Conservation (phyloP, 2,113 vertebrate genomes). For the Sebastes schlegelii region DNA sequence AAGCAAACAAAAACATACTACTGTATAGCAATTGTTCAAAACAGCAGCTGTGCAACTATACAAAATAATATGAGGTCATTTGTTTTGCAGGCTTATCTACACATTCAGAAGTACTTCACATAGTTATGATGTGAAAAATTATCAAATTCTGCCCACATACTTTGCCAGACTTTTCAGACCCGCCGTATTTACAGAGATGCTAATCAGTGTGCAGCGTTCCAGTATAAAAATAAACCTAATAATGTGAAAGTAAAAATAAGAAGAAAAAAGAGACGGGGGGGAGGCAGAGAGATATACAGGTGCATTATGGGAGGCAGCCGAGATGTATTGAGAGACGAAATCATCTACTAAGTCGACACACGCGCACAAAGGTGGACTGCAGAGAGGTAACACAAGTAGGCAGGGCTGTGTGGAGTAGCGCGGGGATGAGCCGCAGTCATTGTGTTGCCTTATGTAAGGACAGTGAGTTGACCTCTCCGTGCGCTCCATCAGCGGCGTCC, state of each 20-base stretch:
- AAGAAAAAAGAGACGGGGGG: background rate
- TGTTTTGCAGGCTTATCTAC: background rate
- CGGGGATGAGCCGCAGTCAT: constrained; percentile 37
- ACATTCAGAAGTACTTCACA: background rate
- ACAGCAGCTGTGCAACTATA: background rate
- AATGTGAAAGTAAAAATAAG: constrained; percentile 32
- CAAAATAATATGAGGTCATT: background rate
- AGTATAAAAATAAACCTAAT: constrained; percentile 44
- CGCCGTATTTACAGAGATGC: constrained; percentile 36
- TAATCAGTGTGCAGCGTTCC: constrained; percentile 32
- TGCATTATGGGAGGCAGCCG: constrained; percentile 21
- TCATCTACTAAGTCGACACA: constrained; percentile 21
- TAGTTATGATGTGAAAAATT: constrained; percentile 2
- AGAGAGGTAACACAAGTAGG: constrained; percentile 36
- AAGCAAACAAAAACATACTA: background rate
- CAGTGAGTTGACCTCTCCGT: constrained; percentile 47
- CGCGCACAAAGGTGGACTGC: constrained; percentile 17
- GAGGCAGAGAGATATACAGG: background rate
- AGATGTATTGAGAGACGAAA: constrained; percentile 33
- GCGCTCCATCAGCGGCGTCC: constrained; percentile 40
- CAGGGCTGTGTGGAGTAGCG: constrained; percentile 30
- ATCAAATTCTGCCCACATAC: constrained; percentile 16
- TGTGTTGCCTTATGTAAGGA: constrained; percentile 59
- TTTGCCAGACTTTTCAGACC: constrained; percentile 35
- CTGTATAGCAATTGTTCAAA: background rate